Evolutionary conservation across 92 coral and sea anemone species (phyloP).

Genomic region (Hydrozoanthus gracilis): DNA sequence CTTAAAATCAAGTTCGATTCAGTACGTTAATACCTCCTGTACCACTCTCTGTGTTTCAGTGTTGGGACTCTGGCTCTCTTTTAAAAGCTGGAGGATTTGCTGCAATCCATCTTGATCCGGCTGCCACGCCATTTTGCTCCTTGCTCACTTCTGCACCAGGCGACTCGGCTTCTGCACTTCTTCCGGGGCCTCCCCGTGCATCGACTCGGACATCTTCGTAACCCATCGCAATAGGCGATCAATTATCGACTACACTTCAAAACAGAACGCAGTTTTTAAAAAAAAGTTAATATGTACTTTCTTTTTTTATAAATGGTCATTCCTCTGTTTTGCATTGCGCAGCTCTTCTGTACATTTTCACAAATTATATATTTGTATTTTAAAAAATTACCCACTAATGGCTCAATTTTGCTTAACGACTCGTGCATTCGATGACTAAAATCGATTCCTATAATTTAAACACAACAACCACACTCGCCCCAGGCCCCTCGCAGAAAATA

Average conservation of each 20-base stretch:
- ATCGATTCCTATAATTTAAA: no score
- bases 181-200: slow-evolving; percentile 85
- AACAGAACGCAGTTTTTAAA: not conserved
- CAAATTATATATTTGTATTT: no score
- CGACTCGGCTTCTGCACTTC: slow-evolving; percentile 84
- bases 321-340: no score
- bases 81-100: slow-evolving; percentile 95
- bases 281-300: no score
- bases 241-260: slow-evolving; percentile 4
- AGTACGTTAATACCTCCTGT: slow-evolving; percentile 99
- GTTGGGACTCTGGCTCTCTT: slow-evolving; percentile 99
- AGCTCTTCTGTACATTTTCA: no score
- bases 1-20: no score
- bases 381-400: no score
- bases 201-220: slow-evolving; percentile 27
- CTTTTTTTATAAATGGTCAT: no score
- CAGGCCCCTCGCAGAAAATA: no score
- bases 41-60: slow-evolving; percentile 98
- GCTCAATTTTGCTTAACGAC: no score
- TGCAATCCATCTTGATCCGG: slow-evolving; percentile 99
- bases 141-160: slow-evolving; percentile 63
- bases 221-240: not conserved
- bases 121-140: slow-evolving; percentile 99
- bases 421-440: no score
- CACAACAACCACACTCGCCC: no score